Conservation (phyloP, 1,140 invertebrate species). For the Ips typographus region DNA sequence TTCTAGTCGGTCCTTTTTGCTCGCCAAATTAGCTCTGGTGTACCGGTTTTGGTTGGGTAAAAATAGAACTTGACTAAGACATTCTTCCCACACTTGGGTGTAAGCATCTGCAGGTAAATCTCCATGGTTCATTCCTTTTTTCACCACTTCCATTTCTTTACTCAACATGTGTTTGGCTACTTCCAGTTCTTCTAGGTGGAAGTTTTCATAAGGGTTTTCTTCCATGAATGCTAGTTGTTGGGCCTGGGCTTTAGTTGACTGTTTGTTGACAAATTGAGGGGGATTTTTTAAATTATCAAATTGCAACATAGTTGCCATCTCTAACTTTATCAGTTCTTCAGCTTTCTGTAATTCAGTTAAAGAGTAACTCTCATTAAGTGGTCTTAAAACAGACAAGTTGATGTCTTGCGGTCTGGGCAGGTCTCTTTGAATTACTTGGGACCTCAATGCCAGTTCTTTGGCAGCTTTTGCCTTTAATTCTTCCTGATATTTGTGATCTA, state of each 20-base stretch:
- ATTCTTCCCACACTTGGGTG: slow-evolving; percentile 90
- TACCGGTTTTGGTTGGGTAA: slow-evolving; percentile 60
- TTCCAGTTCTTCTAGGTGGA: slow-evolving; percentile 64
- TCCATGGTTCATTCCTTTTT: slow-evolving; percentile 92
- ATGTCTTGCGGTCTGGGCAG: slow-evolving; percentile 88
- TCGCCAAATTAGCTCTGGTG: slow-evolving; percentile 90
- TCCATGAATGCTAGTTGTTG: slow-evolving; percentile 81
- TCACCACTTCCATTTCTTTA: slow-evolving; percentile 87
- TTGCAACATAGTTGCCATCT: slow-evolving; percentile 95
- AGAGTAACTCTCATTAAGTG: slow-evolving; percentile 67
- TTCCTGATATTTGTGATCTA: slow-evolving; percentile 70
- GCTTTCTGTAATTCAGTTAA: slow-evolving; percentile 91
- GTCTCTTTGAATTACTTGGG: slow-evolving; percentile 84
- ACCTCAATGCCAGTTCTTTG: slow-evolving; percentile 76
- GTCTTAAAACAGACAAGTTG: slow-evolving; percentile 79
- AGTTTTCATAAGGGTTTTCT: slow-evolving; percentile 78
- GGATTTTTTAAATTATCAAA: slow-evolving; percentile 81
- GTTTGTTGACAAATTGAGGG: slow-evolving; percentile 49
- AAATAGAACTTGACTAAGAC: slow-evolving; percentile 67
- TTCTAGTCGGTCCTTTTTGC: slow-evolving; percentile 90
- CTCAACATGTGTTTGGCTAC: slow-evolving; percentile 68
- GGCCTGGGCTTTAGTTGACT: slow-evolving; percentile 58
- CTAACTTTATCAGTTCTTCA: slow-evolving; percentile 95
- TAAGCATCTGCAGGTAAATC: slow-evolving; percentile 79
- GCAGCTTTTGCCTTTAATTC: slow-evolving; percentile 58